Conservation (phyloP, 64 coral and sea anemone species). For the Stichodactyla helianthus region DNA sequence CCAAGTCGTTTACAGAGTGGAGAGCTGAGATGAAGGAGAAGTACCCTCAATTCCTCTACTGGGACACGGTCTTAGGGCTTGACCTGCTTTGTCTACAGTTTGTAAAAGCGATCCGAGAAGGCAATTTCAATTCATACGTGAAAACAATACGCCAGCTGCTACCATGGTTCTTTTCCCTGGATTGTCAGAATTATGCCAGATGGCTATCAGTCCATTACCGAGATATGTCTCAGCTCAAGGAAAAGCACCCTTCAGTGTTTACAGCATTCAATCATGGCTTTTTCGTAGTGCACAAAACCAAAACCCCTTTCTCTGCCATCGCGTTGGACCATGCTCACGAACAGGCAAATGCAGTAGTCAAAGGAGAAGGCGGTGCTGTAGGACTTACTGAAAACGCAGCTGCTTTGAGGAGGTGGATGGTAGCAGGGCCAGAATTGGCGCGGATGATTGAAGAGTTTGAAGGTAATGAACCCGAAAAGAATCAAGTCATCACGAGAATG, state of each 20-base stretch:
- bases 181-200: slow-evolving; percentile 25
- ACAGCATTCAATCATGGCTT: background rate
- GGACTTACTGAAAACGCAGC: slow-evolving; percentile 21
- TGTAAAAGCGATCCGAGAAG: slow-evolving; percentile 17
- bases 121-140: slow-evolving; percentile 21
- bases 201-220: slow-evolving; percentile 41
- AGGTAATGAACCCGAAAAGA: background rate
- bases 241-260: slow-evolving; percentile 19
- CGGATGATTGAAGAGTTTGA: slow-evolving; percentile 33
- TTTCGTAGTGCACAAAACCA: slow-evolving; percentile 32
- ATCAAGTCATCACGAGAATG: slow-evolving; percentile 12
- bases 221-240: slow-evolving; percentile 22
- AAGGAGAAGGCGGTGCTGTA: slow-evolving; percentile 41
- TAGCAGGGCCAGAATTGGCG: slow-evolving; percentile 11
- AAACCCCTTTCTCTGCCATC: slow-evolving; percentile 17
- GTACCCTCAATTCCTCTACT: slow-evolving; percentile 26
- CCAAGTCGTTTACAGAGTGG: background rate
- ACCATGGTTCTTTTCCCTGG: slow-evolving; percentile 32
- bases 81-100: slow-evolving; percentile 17
- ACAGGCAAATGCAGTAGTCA: slow-evolving; percentile 29
- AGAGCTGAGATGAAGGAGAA: background rate
- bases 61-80: slow-evolving; percentile 16
- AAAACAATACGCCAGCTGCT: slow-evolving; percentile 21
- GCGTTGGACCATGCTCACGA: slow-evolving; percentile 37
- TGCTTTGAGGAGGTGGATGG: slow-evolving; percentile 15